Percentiles rank a stretch among this genome's conserved stretches.
Conservation (phyloP, 2,113 vertebrate species). For the Bubo scandiacus region DNA sequence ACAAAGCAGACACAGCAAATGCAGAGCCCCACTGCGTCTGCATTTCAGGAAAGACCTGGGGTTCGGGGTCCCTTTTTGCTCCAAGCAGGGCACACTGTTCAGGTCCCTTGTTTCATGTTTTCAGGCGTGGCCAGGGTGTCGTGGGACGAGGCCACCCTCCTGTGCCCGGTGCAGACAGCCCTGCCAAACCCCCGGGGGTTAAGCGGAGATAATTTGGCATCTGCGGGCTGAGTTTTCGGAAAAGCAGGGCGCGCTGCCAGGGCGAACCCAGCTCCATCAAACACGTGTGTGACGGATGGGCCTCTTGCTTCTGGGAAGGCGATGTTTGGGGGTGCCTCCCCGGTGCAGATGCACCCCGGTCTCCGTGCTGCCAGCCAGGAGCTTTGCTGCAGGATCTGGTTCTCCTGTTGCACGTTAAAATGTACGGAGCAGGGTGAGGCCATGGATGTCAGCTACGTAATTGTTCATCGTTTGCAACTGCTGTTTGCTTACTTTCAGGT, state of each 20-base stretch:
- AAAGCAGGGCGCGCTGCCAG: background rate
- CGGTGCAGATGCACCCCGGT: too few relatives aligned
- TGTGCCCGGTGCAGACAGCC: background rate
- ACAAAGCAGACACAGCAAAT: background rate
- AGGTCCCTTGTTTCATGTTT: background rate
- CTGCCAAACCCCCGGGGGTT: background rate
- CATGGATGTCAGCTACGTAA: accelerated
- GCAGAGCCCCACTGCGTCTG: accelerated
- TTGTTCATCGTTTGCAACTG: background rate
- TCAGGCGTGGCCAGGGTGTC: accelerated
- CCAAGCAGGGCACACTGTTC: background rate
- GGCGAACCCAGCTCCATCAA: background rate
- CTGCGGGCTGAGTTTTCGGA: background rate
- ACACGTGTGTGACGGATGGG: too few relatives aligned
- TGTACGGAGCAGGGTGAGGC: accelerated
- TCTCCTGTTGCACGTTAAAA: background rate
- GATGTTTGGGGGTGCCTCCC: too few relatives aligned
- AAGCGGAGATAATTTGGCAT: background rate
- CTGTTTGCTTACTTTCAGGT: background rate
- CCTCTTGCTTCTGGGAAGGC: background rate
- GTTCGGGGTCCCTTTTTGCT: background rate
- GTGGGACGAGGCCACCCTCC: accelerated
- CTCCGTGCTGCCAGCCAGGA: background rate
- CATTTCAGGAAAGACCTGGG: background rate
- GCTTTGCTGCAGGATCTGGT: background rate